Conservation (phyloP, 2,113 vertebrate species). For the Pogonocichla stellata region DNA sequence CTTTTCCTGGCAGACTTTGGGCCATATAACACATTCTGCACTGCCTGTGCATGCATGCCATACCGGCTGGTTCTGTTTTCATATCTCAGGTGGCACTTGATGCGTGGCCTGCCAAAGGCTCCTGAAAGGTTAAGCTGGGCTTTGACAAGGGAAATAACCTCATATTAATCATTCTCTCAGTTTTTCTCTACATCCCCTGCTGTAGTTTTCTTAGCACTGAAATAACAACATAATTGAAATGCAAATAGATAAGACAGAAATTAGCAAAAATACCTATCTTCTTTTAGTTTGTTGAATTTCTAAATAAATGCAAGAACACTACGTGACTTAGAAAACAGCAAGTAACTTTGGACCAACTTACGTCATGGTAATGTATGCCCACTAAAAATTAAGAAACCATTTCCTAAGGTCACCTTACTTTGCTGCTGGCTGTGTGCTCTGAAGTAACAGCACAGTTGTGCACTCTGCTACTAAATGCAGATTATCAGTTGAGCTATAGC, state of each 20-base stretch:
- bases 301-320: background rate
- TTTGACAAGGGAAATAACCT: background rate
- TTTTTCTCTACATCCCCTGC: background rate
- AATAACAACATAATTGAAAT: constrained; percentile 20
- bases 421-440: background rate
- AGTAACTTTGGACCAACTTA: background rate
- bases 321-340: background rate
- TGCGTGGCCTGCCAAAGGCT: background rate
- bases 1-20: background rate
- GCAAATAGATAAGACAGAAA: background rate
- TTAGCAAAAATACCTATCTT: background rate
- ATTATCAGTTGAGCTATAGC: background rate
- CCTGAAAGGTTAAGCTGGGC: background rate
- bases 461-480: background rate
- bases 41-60: background rate
- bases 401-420: background rate
- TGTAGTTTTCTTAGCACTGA: background rate
- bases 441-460: background rate
- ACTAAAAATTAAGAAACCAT: background rate
- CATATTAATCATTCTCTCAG: background rate
- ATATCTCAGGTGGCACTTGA: background rate
- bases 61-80: background rate
- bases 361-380: background rate
- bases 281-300: background rate
- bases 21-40: background rate